Evolutionary conservation across 2,888 invertebrate genomes (phyloP), one percentile per base, ranked within the genome.

Genomic region (Conus canariensis): DNA sequence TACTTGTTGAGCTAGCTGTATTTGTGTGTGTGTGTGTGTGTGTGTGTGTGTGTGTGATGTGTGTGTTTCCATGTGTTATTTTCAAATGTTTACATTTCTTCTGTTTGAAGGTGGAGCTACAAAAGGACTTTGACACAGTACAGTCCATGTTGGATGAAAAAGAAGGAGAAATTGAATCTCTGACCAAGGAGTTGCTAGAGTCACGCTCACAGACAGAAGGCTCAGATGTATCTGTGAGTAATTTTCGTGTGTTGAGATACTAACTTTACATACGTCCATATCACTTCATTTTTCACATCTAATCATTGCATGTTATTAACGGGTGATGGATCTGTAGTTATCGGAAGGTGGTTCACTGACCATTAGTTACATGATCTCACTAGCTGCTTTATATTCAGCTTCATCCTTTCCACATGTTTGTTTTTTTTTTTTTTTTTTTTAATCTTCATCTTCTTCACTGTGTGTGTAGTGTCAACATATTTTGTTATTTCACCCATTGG

Each of bases 121-220:
- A 96, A 92, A 95, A 96, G 87, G 96, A 96, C 93, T 96, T 95
- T 93, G 96, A 96, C 91, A 95, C 94, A 2, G 95, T 96, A 22
- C 96, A 96, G 92, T 92, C 92, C 22, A 96, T 96, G 96, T 93
- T 96, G 74, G 96, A 96, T 88, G 95, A 95, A 85, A 96, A 95
- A 89, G 95, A 96, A 90, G 92, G 93, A 90, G 96, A 96, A 92
- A 93, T 96, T 9, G 96, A 95, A 83, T 92, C 92, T 2, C 93
- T 96, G 64, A 95, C 95, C 19, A 93, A 94, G 85, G 96, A 96
- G 91, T 92, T 96, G 59, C 93, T 94, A 0, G 94, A 95, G 80
- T 90, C 70, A 5, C 91, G 88, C 60, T 60, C 93, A 8, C 91
- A 90, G n/a, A 70, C 86, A 12, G 80, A 86, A 59, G 87, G 80